These are phyloP conservation scores for Oryzias woworae DNA, from an alignment of 2,113 vertebrate species.

Conservation along the genomic window DNA sequence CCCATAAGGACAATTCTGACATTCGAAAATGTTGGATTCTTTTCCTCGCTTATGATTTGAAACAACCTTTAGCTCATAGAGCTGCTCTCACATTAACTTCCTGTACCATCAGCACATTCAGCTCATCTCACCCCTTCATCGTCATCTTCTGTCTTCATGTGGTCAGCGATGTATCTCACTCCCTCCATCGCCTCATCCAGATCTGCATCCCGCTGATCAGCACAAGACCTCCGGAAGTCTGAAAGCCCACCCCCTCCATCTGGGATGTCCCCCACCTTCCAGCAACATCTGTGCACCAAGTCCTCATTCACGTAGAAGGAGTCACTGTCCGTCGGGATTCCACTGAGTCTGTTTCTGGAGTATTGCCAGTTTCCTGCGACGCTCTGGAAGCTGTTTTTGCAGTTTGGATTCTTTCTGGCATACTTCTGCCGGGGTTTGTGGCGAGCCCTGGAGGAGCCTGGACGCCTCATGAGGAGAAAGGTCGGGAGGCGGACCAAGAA, in stretches of 20 bases:
- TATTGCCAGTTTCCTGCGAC: conserved; percentile 34
- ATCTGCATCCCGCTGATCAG: conserved; percentile 62
- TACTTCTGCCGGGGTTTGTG: conserved; percentile 63
- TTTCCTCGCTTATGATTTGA: too few relatives aligned
- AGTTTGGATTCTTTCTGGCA: conserved; percentile 13
- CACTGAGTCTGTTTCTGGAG: conserved; percentile 49
- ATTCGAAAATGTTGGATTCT: too few relatives aligned
- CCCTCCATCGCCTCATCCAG: conserved; percentile 79
- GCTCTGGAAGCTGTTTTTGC: conserved; percentile 26
- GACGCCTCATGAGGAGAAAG: conserved; percentile 79
- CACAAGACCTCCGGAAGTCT: conserved; percentile 60
- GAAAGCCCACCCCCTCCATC: conserved; percentile 52
- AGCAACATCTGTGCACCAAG: conserved; percentile 57
- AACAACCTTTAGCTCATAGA: too few relatives aligned
- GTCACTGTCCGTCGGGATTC: conserved; percentile 52
- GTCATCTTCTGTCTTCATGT: conserved; percentile 80
- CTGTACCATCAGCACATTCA: too few relatives aligned
- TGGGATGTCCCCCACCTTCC: conserved; percentile 65
- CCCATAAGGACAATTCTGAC: too few relatives aligned
- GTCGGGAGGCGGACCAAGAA: conserved; percentile 76
- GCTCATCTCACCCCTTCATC: conserved; percentile 78
- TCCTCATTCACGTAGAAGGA: conserved; percentile 70
- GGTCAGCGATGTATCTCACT: conserved; percentile 78
- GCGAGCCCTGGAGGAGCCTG: conserved; percentile 59
- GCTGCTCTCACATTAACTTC: too few relatives aligned